phyloP scores from a whole-genome alignment of 2,888 invertebrate species.

The Clistopyga incitator region DNA sequence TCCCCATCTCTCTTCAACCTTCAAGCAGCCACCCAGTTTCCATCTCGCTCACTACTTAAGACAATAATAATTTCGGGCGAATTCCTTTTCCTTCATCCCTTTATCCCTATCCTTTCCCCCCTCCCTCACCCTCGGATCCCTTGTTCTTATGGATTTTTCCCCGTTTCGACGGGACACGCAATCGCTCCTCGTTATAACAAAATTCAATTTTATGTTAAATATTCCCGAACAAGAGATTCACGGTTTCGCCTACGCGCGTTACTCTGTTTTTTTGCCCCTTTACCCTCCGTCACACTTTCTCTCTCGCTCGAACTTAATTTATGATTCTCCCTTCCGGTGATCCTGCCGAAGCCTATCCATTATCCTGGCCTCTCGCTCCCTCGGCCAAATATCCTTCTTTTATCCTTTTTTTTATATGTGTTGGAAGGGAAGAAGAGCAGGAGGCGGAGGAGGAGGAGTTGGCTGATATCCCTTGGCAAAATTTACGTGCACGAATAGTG shows the following conservation, averaged over 20 bases:
- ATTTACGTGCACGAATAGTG: conserved; percentile 46
- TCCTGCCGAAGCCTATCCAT: conserved; percentile 70
- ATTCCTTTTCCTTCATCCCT: conserved; percentile 47
- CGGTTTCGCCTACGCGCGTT: conserved; percentile 27
- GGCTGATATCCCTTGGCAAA: conserved; percentile 38
- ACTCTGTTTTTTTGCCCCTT: conserved; percentile 12
- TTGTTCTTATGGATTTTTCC: conserved; percentile 39
- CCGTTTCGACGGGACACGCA: conserved; percentile 62
- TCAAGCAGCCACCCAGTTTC: conserved; percentile 46
- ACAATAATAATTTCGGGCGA: conserved; percentile 71
- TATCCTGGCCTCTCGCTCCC: conserved; percentile 70
- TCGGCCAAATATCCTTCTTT: conserved; percentile 32
- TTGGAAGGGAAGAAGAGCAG: background rate
- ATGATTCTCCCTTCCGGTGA: conserved; percentile 74
- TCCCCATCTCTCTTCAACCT: conserved; percentile 26
- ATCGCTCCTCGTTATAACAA: conserved; percentile 80
- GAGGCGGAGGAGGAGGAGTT: conserved; percentile 26
- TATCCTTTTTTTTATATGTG: conserved; percentile 48
- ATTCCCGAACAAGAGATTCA: conserved; percentile 77
- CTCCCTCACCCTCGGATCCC: conserved; percentile 35
- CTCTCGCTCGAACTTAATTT: conserved; percentile 77
- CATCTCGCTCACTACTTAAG: conserved; percentile 69
- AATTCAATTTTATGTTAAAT: conserved; percentile 82
- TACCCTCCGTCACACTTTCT: conserved; percentile 50
- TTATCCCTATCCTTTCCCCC: conserved; percentile 63